A percentile compares a stretch with the other conserved stretches of the same genome.
phyloP scores from a whole-genome alignment of 2,888 invertebrate genomes.

The Callimorpha dominula region DNA sequence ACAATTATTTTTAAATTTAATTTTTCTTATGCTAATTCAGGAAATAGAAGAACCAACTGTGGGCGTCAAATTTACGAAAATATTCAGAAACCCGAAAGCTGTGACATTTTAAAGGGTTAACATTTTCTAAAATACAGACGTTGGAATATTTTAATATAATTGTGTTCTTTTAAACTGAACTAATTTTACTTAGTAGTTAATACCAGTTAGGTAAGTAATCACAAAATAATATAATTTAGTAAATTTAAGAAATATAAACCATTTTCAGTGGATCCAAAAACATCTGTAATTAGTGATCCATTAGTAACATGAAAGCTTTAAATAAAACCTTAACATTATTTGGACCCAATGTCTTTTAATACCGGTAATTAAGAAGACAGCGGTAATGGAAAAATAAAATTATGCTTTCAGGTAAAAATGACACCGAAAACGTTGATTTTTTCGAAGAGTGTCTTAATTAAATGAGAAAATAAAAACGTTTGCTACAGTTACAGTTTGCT shows the following conservation, averaged over 20 bases:
- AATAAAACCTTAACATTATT: constrained; percentile 53
- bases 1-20: constrained; percentile 36
- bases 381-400: constrained; percentile 69
- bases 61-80: constrained; percentile 39
- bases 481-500: neutral
- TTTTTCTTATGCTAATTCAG: constrained; percentile 46
- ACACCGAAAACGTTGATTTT: constrained; percentile 45
- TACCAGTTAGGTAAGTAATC: neutral
- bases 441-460: constrained; percentile 36
- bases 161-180: constrained; percentile 16
- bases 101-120: constrained; percentile 35
- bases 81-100: constrained; percentile 39
- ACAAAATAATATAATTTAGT: constrained; percentile 15
- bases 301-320: constrained; percentile 51
- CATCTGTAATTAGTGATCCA: constrained; percentile 55
- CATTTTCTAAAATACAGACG: constrained; percentile 40
- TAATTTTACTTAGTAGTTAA: neutral
- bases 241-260: constrained; percentile 22
- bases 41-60: constrained; percentile 40
- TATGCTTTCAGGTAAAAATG: constrained; percentile 58
- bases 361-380: constrained; percentile 63
- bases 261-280: constrained; percentile 21
- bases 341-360: constrained; percentile 59
- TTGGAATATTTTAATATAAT: constrained; percentile 31
- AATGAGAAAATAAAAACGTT: constrained; percentile 18